Evolutionary conservation across 2,113 vertebrate species (phyloP).

Genomic region (Ameiurus melas): DNA sequence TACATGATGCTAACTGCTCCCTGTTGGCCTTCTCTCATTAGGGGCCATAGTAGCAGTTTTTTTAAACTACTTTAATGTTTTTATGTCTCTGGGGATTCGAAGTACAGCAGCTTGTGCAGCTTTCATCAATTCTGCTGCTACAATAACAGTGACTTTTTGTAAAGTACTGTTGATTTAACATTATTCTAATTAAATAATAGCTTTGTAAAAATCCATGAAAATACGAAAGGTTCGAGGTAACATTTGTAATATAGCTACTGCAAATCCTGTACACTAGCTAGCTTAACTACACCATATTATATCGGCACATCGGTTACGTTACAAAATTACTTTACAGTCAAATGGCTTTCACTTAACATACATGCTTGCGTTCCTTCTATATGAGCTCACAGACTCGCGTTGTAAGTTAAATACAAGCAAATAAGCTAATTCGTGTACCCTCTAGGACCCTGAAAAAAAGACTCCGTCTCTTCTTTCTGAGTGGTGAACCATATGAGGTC

Average conservation of each 20-base stretch:
- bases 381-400: neutral
- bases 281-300: neutral
- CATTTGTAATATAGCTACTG: neutral
- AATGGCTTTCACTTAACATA: neutral
- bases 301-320: neutral
- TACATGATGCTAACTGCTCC: slow-evolving; percentile 1
- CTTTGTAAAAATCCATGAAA: neutral
- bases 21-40: neutral
- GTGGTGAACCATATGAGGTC: slow-evolving; percentile 21
- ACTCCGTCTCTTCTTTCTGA: slow-evolving; percentile 34
- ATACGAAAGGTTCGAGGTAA: neutral
- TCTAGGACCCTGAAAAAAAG: slow-evolving; percentile 37
- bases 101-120: neutral
- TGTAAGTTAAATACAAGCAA: neutral
- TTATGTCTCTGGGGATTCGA: neutral
- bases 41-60: neutral
- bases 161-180: neutral
- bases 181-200: neutral
- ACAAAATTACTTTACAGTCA: neutral
- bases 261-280: neutral
- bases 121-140: neutral
- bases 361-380: neutral
- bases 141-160: neutral
- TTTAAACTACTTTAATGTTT: slow-evolving; percentile 16
- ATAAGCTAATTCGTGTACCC: slow-evolving; percentile 29